These are phyloP conservation scores for Botia almorhae DNA, from an alignment of 2,797 vertebrate species.

Conservation along the genomic window DNA sequence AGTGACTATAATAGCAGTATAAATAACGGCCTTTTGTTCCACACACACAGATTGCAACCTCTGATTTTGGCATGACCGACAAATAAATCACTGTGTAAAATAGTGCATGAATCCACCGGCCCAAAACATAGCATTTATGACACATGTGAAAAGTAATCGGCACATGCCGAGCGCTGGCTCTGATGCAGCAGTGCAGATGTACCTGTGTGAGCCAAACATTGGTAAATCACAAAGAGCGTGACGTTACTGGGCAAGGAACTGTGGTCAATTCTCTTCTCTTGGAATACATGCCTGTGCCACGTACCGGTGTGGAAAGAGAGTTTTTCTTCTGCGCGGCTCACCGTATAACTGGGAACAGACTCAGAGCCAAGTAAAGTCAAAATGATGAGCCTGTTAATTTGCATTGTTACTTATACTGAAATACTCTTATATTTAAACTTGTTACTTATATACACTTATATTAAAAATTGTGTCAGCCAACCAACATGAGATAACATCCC, in stretches of 20 bases:
- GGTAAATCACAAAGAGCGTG: constrained; percentile 10
- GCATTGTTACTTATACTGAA: not conserved
- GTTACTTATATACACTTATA: not conserved
- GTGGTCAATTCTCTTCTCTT: not conserved
- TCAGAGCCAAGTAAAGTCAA: not conserved
- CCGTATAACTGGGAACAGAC: not conserved
- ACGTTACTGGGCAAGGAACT: constrained; percentile 6
- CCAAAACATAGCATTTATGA: constrained; percentile 28
- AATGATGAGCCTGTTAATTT: not conserved
- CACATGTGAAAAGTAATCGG: constrained; percentile 30
- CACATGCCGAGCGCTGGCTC: constrained; percentile 24
- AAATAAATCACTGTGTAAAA: constrained; percentile 31
- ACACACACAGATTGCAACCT: constrained; percentile 3
- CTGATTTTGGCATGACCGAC: not conserved
- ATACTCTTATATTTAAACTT: too few relatives aligned
- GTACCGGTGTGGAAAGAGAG: not conserved
- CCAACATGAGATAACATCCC: not conserved
- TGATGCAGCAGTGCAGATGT: constrained; percentile 28
- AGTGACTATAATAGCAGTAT: not conserved
- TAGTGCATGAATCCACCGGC: not conserved
- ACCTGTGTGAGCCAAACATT: not conserved
- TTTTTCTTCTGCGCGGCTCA: constrained; percentile 10
- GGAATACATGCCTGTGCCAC: constrained; percentile 20
- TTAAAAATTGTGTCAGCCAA: not conserved
- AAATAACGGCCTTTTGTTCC: constrained; percentile 10